A percentile compares a stretch with the other conserved stretches of the same genome.
Evolutionary conservation across 2,797 vertebrate genomes (phyloP).

Genomic region (Glossophaga mutica): DNA sequence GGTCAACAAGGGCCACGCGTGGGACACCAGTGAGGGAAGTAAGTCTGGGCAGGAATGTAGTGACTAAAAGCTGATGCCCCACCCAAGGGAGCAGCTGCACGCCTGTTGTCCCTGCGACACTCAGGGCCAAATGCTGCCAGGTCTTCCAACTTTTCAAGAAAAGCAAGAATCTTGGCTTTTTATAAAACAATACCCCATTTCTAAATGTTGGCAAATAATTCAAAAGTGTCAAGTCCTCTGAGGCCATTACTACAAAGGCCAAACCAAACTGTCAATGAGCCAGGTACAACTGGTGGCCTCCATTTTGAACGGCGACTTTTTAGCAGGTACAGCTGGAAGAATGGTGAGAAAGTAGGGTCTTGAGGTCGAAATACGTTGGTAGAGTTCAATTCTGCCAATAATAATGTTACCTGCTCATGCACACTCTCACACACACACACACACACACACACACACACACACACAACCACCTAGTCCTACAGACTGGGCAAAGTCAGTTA

Average conservation of each 20-base stretch:
- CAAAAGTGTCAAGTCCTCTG: neutral
- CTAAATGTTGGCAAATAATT: conserved; percentile 6
- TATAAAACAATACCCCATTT: neutral
- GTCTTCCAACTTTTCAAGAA: neutral
- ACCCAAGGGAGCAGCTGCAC: neutral
- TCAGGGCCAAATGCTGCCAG: neutral
- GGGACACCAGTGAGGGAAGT: neutral
- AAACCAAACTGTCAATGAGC: neutral
- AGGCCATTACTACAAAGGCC: neutral
- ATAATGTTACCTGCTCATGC: neutral
- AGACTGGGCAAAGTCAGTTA: neutral
- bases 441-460: neutral
- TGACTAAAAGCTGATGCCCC: too few species aligned
- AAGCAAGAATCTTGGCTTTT: conserved; percentile 10
- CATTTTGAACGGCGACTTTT: neutral
- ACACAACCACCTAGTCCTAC: neutral
- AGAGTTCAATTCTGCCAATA: neutral
- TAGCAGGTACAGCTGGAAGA: neutral
- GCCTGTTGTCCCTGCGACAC: neutral
- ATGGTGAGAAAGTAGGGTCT: neutral
- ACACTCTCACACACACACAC: neutral
- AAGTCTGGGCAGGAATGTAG: neutral
- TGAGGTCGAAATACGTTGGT: neutral
- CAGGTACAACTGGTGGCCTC: neutral
- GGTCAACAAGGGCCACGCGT: neutral